These are phyloP conservation scores for Macrotrachela quadricornifera DNA, from an alignment of 1,140 invertebrate species.

Conservation along the genomic window DNA sequence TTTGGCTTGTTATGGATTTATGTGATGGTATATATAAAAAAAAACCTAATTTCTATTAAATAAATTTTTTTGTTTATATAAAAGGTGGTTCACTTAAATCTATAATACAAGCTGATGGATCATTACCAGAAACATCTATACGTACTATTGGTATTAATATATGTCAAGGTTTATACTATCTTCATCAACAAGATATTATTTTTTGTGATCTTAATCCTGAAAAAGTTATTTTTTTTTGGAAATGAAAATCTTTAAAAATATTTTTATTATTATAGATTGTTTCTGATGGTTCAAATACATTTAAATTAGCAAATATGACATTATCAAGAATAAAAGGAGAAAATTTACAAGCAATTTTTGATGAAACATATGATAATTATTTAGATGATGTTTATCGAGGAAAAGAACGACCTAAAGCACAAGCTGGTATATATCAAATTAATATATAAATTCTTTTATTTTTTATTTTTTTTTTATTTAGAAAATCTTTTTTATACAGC, in stretches of 20 bases:
- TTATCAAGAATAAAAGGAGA: constrained; percentile 26
- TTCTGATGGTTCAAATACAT: neutral
- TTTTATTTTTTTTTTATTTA: neutral
- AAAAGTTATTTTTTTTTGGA: constrained; percentile 18
- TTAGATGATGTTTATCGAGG: too few species aligned
- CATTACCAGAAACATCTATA: constrained; percentile 24
- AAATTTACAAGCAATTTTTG: constrained; percentile 25
- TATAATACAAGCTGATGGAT: constrained; percentile 22
- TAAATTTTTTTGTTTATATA: neutral
- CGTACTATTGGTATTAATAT: constrained; percentile 25
- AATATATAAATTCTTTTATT: too few species aligned
- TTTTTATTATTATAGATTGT: neutral
- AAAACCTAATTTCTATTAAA: neutral
- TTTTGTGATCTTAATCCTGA: constrained; percentile 26
- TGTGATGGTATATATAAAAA: constrained; percentile 20
- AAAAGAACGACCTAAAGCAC: too few species aligned
- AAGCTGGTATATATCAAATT: too few species aligned
- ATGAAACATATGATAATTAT: constrained; percentile 11
- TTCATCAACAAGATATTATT: constrained; percentile 26
- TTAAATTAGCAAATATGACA: constrained; percentile 29
- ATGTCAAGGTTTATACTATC: constrained; percentile 23
- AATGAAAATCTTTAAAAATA: neutral
- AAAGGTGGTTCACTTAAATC: constrained; percentile 22
- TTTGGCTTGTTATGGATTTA: constrained; percentile 31
- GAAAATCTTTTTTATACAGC: constrained; percentile 23